Evolutionary conservation across 30 jellyfish, hydroid and myxozoan genomes (phyloP).

Genomic region (Nemopilema nomurai): DNA sequence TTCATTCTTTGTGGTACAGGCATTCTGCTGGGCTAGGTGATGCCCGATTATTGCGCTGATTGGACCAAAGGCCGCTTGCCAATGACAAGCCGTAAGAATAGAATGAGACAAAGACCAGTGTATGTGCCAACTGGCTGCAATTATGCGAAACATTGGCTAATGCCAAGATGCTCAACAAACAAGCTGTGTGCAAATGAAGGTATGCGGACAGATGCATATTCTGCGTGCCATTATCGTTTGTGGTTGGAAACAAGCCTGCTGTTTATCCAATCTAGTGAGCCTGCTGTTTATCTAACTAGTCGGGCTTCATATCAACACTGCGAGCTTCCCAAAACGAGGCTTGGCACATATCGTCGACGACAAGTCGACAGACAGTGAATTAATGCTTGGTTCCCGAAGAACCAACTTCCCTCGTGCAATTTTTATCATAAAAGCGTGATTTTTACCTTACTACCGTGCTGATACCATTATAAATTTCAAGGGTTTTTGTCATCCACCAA

Average conservation of each 20-base stretch:
- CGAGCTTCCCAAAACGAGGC: no score
- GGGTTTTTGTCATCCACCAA: no score
- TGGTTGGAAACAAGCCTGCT: not conserved
- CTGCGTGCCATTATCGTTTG: not conserved
- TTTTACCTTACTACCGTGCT: no score
- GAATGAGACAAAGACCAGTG: not conserved
- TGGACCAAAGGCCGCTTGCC: not conserved
- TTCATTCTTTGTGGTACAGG: not conserved
- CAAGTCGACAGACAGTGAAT: no score
- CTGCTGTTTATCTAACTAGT: no score
- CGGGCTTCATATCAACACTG: no score
- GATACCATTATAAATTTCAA: no score
- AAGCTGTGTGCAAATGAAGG: not conserved
- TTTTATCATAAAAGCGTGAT: no score
- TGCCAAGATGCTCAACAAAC: not conserved
- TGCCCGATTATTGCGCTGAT: not conserved
- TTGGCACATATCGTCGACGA: no score
- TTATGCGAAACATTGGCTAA: not conserved
- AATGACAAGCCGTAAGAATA: not conserved
- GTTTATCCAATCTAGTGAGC: not conserved
- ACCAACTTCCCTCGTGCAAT: no score
- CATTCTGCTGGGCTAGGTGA: not conserved
- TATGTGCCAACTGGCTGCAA: not conserved
- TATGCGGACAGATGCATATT: not conserved
- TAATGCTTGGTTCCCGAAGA: no score